Conservation (phyloP, 2,888 invertebrate species). For the Belgica antarctica region DNA sequence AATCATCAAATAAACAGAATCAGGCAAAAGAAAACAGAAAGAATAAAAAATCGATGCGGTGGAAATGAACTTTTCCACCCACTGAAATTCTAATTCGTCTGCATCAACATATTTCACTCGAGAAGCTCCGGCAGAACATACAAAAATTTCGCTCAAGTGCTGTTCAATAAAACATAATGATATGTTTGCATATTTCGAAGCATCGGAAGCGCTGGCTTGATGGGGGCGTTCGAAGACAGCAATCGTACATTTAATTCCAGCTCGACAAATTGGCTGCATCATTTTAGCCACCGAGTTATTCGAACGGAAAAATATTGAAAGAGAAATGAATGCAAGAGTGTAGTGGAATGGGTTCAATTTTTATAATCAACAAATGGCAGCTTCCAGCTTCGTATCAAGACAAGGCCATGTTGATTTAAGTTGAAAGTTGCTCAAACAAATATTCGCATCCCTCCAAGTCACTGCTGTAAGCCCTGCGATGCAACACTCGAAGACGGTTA, state of each 20-base stretch:
- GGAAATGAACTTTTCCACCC: slow-evolving; percentile 9
- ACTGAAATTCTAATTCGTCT: background rate
- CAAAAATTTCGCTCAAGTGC: slow-evolving; percentile 5
- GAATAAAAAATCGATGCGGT: too few relatives aligned
- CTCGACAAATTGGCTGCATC: slow-evolving; percentile 27
- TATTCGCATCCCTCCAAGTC: too few relatives aligned
- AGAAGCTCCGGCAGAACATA: background rate
- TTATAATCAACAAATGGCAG: too few relatives aligned
- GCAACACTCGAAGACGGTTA: too few relatives aligned
- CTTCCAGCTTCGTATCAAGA: too few relatives aligned
- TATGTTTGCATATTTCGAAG: background rate
- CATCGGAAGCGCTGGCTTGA: background rate
- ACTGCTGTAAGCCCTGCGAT: too few relatives aligned
- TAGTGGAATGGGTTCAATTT: too few relatives aligned
- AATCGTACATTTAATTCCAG: background rate
- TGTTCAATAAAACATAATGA: slow-evolving; percentile 24
- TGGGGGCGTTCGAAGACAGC: background rate
- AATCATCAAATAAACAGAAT: slow-evolving; percentile 4
- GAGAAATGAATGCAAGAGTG: too few relatives aligned
- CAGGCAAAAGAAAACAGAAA: slow-evolving; percentile 2
- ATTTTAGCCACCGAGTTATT: slow-evolving; percentile 16
- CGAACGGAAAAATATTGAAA: too few relatives aligned
- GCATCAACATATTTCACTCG: background rate
- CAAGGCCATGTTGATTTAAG: too few relatives aligned
- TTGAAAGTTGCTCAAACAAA: too few relatives aligned